phyloP scores from a whole-genome alignment of 2,113 vertebrate genomes.

The Psittacus erithacus region DNA sequence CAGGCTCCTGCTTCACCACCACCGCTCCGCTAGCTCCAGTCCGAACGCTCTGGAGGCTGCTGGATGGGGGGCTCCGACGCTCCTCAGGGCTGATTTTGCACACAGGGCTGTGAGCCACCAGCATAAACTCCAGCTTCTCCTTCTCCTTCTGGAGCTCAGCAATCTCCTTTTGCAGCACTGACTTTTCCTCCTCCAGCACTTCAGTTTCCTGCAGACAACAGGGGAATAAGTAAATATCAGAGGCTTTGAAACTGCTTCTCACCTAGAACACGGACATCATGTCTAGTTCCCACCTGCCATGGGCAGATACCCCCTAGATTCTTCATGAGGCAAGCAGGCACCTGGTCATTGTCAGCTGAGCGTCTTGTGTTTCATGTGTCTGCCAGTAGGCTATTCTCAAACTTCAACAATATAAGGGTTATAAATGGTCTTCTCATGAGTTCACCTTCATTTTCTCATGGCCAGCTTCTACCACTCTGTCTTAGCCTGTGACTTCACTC shows the following conservation, averaged over 20 bases:
- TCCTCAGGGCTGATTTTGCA: conserved; percentile 94
- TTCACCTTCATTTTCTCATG: not conserved
- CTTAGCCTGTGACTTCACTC: not conserved
- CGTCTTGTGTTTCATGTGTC: not conserved
- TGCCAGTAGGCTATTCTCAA: not conserved
- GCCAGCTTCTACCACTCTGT: not conserved
- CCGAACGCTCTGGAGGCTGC: conserved; percentile 80
- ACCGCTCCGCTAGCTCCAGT: conserved; percentile 63
- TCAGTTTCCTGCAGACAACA: conserved; percentile 88
- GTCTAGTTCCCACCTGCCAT: not conserved
- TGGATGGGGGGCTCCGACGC: conserved; percentile 77
- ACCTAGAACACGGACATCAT: not conserved
- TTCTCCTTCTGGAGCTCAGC: conserved; percentile 97
- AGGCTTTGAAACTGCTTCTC: not conserved
- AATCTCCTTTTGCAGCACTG: conserved; percentile 95
- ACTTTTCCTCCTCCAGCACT: conserved; percentile 96
- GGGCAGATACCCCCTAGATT: not conserved
- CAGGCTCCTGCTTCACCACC: conserved; percentile 94
- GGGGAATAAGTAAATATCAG: not conserved
- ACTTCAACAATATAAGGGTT: not conserved
- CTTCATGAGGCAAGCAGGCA: not conserved
- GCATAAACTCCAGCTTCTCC: conserved; percentile 98
- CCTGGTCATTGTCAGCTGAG: not conserved
- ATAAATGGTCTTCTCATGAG: not conserved
- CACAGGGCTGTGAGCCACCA: conserved; percentile 94